These are phyloP conservation scores for Brachyopa scutellaris DNA, from an alignment of 2,888 invertebrate genomes.

Conservation along the genomic window DNA sequence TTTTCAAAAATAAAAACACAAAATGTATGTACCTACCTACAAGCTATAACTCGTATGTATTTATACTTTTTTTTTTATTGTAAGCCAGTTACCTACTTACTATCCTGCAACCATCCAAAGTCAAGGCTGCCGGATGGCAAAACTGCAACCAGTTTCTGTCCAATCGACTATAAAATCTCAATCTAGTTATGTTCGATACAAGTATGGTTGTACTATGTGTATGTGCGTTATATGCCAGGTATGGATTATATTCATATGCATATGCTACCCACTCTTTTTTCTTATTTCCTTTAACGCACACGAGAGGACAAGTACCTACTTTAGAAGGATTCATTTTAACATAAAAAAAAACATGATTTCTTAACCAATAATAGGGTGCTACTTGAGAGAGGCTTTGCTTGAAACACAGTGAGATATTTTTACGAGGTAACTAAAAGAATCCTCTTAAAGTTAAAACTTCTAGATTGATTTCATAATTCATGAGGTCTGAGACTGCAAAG, in stretches of 20 bases:
- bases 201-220: not conserved
- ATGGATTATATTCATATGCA: too few species aligned
- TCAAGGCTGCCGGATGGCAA: slow-evolving; percentile 67
- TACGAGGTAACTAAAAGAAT: too few species aligned
- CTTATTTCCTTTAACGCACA: slow-evolving; percentile 28
- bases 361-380: too few species aligned
- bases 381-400: too few species aligned
- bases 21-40: slow-evolving; percentile 8
- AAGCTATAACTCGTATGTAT: too few species aligned
- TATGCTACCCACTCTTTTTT: slow-evolving; percentile 39
- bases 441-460: too few species aligned
- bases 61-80: slow-evolving; percentile 18
- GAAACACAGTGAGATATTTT: too few species aligned
- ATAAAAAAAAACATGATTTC: not conserved
- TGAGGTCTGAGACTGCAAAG: too few species aligned
- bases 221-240: slow-evolving; percentile 17
- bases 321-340: slow-evolving; percentile 54
- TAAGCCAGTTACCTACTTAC: slow-evolving; percentile 71
- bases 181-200: too few species aligned
- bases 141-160: slow-evolving; percentile 58
- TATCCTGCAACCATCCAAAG: slow-evolving; percentile 60
- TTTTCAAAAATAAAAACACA: not conserved
- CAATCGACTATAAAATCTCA: slow-evolving; percentile 57
- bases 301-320: slow-evolving; percentile 48
- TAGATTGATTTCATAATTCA: too few species aligned